Evolutionary conservation across 2,888 invertebrate species (phyloP), one percentile per base, ranked within the genome.

Genomic region (Clusia tigrina): DNA sequence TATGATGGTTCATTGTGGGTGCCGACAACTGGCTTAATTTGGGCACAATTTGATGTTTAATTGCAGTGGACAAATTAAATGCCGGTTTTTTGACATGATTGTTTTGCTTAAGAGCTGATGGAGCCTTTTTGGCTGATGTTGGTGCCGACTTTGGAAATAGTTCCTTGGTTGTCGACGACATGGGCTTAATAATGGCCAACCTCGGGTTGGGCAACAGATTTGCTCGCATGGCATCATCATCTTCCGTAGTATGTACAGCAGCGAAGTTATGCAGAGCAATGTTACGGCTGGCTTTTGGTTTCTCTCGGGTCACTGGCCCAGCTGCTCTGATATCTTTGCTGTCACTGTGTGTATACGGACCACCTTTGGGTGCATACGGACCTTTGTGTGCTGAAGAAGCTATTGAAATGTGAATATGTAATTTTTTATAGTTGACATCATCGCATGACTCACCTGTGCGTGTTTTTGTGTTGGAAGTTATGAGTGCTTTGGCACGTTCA

Each of bases 401-500:
- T 51, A 32, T 1, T 20, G 2, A 48, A 42, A 42, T 6, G n/a
- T 42, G 9, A 23, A 56, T 32, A 12, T 9, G 5, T 12, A 32
- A 12, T 32, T 32, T 32, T 32, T 5, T 32, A n/a, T n/a, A n/a
- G n/a, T n/a, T n/a, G 18, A 22, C 52, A 25, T 3, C 23, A 37
- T 22, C 17, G 52, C 9, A 2, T 32, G 46, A 38, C 57, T 67
- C 62, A 75, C 75, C 65, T 64, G 67, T 64, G 10, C 42, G 62
- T 23, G 60, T 23, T 67, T 66, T 74, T 12, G 25, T 56, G 0
- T 70, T 71, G 1, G 83, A 81, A 48, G 63, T 76, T 0, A 73
- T 74, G 1, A 82, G 65, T 25, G 69, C 64, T 51, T 80, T 79
- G 18, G 83, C 81, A 6, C 86, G 81, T 58, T 81, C 76, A 3